These are phyloP conservation scores for Corvus hawaiiensis DNA, from an alignment of 2,113 vertebrate species.

Conservation along the genomic window DNA sequence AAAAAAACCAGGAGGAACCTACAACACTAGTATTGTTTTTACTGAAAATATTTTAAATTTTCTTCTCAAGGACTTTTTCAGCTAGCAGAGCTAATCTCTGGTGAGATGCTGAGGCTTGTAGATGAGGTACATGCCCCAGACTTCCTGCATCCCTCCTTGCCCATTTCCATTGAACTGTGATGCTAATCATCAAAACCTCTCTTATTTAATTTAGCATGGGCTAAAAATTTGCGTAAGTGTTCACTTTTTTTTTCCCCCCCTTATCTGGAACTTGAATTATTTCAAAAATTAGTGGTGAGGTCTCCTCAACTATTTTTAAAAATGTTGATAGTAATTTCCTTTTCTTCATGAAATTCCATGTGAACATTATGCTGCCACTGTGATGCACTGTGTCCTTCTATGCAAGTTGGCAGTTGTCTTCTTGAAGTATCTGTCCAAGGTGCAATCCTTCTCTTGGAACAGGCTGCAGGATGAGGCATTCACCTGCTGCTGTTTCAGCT, in stretches of 20 bases:
- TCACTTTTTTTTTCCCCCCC: neutral
- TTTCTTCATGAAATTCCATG: neutral
- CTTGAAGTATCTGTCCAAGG: neutral
- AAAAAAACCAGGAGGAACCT: neutral
- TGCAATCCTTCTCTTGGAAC: neutral
- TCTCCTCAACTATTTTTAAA: neutral
- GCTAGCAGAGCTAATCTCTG: neutral
- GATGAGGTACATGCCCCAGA: neutral
- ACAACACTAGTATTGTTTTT: neutral
- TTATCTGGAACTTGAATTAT: neutral
- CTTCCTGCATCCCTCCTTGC: neutral
- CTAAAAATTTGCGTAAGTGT: neutral
- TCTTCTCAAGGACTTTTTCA: neutral
- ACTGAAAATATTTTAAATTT: neutral
- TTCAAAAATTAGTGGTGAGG: neutral
- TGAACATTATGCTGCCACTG: neutral
- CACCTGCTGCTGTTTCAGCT: neutral
- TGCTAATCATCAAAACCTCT: neutral
- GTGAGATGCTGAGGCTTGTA: neutral
- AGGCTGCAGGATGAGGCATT: neutral
- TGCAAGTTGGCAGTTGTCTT: neutral
- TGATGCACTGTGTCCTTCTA: neutral
- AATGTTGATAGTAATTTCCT: neutral
- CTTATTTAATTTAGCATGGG: neutral
- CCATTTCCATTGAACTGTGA: neutral